Evolutionary conservation across 2,888 invertebrate species (phyloP), one percentile per base, ranked within the genome.

Genomic region (Eremobia ochroleuca): DNA sequence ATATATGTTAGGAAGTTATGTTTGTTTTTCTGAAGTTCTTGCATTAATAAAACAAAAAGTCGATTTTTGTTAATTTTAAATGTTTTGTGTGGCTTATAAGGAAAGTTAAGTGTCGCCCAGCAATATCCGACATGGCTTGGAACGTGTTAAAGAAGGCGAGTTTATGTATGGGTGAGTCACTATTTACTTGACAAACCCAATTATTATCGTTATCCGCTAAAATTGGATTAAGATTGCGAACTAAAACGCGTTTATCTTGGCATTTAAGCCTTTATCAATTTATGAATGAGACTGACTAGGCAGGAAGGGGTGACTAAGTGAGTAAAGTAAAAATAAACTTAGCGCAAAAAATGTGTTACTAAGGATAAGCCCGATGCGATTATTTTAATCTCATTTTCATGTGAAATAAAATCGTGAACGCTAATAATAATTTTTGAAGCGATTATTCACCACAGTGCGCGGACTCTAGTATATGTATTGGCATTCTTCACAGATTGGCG

Each of bases 131-230:
- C n/a, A n/a, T n/a, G n/a, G n/a, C n/a, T n/a, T n/a, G n/a, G n/a
- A n/a, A n/a, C n/a, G n/a, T n/a, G n/a, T n/a, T n/a, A n/a, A n/a
- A n/a, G 52, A 52, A 25, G 52, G 25, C 25, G 3, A 25, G 52
- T 25, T 25, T 25, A 52, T 25, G 11, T 11, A 52, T 2, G 52
- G n/a, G 34, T 68, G n/a, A 52, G 18, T 34, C 55, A 49, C 52
- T 31, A 37, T 73, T 72, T 66, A 49, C 49, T 40, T 5, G 21
- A 52, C 9, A n/a, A 73, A 55, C 9, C 4, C 28, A 43, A 49
- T 31, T 68, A 18, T 34, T 81, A 75, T 58, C 62, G 62, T 58
- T 81, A 79, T 79, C 81, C 28, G 67, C 15, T 49, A 49, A 62
- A 40, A 64, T 64, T 43, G 5, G n/a, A 18, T 74, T 81, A 18